Evolutionary conservation across 2,113 vertebrate genomes (phyloP), one percentile per base, ranked within the genome.

Genomic region (Lagenorhynchus albirostris): DNA sequence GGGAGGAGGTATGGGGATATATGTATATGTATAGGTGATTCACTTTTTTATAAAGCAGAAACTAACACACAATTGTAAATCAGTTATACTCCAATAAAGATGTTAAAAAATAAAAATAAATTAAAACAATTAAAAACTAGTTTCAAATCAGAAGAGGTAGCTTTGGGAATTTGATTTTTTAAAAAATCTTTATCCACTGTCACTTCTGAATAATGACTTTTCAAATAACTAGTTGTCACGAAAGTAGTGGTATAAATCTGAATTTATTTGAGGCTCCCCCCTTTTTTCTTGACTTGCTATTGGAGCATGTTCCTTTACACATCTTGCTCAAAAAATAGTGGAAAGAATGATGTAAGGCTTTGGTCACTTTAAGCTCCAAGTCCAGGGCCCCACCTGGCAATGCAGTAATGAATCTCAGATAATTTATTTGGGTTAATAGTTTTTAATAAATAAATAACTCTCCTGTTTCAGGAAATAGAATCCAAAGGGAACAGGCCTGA

Each of bases 381-480:
- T 65, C 77, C 76, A 58, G 0, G 6, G 87, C 73, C 85, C 73
- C 62, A 96, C 74, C 89, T 47, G 73, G 55, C 87, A 96, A 89
- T 84, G 81, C 71, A 91, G 50, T 96, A 90, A 90, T 44, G 62
- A 96, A 97, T 97, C 94, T 89, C 50, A 18, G 77, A 82, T 68
- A 96, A 80, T 41, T 97, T 98, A 86, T 79, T 97, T 88, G 82
- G 77, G 85, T 89, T 96, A 97, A 94, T 92, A 96, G 83, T 80
- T 98, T 98, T 96, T 94, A 97, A 97, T 97, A 98, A 98, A 62
- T 96, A 96, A 98, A 50, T 91, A 74, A 14, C 0, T 82, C 79
- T 26, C 36, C 81, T 47, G 8, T 70, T 63, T 62, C 73, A 58
- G 67, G 92, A 97, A 94, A 96, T 29, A 74, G 63, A 97, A 95